These are phyloP conservation scores for Tetrax tetrax DNA, from an alignment of 2,113 vertebrate genomes.

Conservation along the genomic window DNA sequence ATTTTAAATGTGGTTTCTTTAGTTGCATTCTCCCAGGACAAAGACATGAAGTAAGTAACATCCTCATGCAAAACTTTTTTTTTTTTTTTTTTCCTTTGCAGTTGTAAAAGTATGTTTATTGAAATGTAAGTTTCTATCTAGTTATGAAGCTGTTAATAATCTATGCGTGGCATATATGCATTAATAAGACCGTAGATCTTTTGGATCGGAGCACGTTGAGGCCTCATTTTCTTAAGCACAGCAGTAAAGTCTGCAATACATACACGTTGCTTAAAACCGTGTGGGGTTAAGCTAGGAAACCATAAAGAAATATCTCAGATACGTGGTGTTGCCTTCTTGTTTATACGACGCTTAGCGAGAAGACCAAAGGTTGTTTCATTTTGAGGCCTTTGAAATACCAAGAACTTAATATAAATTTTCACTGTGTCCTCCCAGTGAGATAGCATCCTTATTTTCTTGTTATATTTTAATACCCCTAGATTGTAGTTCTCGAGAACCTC, in stretches of 20 bases:
- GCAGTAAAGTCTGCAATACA: not conserved
- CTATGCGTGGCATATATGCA: conserved; percentile 50
- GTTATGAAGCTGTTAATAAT: conserved; percentile 65
- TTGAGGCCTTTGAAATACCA: not conserved
- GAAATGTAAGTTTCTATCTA: conserved; percentile 52
- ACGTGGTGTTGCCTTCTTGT: not conserved
- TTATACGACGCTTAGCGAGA: not conserved
- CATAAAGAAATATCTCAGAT: conserved; percentile 13
- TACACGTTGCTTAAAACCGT: not conserved
- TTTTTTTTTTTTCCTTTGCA: not conserved
- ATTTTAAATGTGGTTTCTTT: conserved; percentile 82
- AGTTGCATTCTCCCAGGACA: conserved; percentile 86
- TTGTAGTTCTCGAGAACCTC: not conserved
- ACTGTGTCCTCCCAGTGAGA: not conserved
- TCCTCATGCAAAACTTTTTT: conserved; percentile 74
- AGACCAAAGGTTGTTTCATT: not conserved
- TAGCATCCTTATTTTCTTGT: not conserved
- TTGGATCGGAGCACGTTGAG: not conserved
- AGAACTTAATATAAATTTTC: not conserved
- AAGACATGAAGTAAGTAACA: conserved; percentile 79
- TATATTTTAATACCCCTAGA: not conserved
- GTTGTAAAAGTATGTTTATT: conserved; percentile 65
- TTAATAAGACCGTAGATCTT: conserved; percentile 11
- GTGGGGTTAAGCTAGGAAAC: conserved; percentile 16
- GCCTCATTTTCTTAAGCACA: not conserved